Conservation (phyloP, 2,113 vertebrate species). For the Neotoma lepida region DNA sequence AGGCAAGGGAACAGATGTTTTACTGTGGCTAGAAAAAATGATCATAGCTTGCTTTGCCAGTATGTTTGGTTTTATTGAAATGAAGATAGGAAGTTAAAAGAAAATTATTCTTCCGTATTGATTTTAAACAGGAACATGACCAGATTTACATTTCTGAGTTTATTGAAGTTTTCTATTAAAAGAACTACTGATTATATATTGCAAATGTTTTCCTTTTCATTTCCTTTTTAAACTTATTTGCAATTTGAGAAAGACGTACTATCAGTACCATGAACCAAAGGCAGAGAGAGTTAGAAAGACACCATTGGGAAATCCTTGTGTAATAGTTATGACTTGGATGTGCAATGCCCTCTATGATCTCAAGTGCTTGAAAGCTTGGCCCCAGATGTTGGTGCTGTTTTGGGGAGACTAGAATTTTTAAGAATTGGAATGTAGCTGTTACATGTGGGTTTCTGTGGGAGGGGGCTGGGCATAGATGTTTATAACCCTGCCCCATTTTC, state of each 20-base stretch:
- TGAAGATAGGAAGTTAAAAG: not conserved
- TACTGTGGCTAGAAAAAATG: not conserved
- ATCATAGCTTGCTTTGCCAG: not conserved
- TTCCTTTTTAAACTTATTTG: not conserved
- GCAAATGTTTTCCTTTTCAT: not conserved
- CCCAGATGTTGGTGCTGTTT: not conserved
- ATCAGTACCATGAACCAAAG: not conserved
- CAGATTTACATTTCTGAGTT: constrained; percentile 28
- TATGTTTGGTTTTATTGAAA: constrained; percentile 5
- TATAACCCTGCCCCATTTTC: not conserved
- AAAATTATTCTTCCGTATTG: not conserved
- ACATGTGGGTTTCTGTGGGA: not conserved
- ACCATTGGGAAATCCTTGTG: not conserved
- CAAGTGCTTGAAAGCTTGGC: not conserved
- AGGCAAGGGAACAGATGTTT: constrained; percentile 13
- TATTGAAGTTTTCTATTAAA: constrained; percentile 29
- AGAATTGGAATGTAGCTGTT: not conserved
- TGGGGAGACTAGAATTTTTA: not conserved
- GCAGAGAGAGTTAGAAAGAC: not conserved
- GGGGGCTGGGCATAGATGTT: not conserved
- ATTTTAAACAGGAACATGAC: not conserved
- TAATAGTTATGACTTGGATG: not conserved
- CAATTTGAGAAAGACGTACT: not conserved
- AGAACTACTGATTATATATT: not conserved
- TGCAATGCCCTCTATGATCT: not conserved